These are phyloP conservation scores for Hippopotamus amphibius DNA, from an alignment of 2,113 vertebrate genomes.

Conservation along the genomic window DNA sequence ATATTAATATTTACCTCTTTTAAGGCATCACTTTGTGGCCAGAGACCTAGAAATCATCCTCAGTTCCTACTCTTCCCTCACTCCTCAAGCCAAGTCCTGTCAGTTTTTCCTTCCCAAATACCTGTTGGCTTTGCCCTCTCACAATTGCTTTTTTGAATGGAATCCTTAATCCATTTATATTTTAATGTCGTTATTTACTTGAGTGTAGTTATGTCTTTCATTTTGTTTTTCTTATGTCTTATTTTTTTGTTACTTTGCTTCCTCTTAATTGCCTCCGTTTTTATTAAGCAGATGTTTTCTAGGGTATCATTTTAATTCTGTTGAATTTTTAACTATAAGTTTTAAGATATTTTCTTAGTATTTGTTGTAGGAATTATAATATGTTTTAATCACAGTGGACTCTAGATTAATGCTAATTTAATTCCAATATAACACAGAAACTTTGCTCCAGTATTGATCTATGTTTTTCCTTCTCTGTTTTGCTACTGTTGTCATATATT, in stretches of 20 bases:
- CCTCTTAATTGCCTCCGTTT: neutral
- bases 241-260: neutral
- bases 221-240: neutral
- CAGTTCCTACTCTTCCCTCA: neutral
- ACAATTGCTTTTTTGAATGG: neutral
- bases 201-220: neutral
- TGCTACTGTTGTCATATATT: neutral
- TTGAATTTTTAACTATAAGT: neutral
- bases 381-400: neutral
- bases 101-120: neutral
- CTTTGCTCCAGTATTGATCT: neutral
- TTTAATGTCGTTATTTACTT: neutral
- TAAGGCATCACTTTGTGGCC: neutral
- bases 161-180: neutral
- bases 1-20: neutral
- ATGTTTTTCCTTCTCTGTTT: neutral
- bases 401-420: neutral
- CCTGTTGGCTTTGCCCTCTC: neutral
- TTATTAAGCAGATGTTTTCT: neutral
- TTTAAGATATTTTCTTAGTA: neutral
- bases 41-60: neutral
- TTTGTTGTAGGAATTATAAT: neutral
- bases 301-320: neutral
- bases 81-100: neutral
- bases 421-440: neutral